Percentiles rank a stretch among this genome's conserved stretches.
Evolutionary conservation across 2,797 vertebrate species (phyloP).

Genomic region (Bradypodion pumilum): DNA sequence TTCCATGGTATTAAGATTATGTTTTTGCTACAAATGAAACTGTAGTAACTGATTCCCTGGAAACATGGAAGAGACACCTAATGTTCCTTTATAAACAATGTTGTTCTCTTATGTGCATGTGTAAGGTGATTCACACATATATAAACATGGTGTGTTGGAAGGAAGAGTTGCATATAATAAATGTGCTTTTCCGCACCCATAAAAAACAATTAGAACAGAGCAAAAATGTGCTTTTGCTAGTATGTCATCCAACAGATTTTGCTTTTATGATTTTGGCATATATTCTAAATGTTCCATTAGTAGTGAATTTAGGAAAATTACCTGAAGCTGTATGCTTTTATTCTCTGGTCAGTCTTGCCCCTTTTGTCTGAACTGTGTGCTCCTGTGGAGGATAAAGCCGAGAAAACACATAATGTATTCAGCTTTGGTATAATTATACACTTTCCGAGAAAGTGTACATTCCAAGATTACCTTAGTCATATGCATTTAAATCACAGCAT

Average conservation of each 20-base stretch:
- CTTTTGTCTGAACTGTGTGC: conserved; percentile 35
- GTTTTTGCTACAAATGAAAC: background rate
- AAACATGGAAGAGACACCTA: background rate
- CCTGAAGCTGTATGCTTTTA: conserved; percentile 42
- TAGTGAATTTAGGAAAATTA: conserved; percentile 46
- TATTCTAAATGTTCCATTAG: conserved; percentile 44
- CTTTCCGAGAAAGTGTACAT: background rate
- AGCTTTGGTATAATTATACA: conserved; percentile 29
- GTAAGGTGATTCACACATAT: background rate
- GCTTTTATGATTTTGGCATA: conserved; percentile 30
- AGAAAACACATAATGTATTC: background rate
- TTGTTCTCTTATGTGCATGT: background rate
- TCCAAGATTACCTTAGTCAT: conserved; percentile 35
- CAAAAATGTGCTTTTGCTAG: conserved; percentile 19
- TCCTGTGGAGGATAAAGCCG: conserved; percentile 11
- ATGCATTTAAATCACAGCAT: conserved; percentile 40
- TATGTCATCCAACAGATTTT: conserved; percentile 15
- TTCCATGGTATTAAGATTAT: background rate
- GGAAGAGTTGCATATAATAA: background rate
- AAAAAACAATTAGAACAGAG: background rate
- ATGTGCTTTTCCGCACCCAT: conserved; percentile 8
- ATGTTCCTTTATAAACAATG: background rate
- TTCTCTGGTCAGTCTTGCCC: conserved; percentile 42
- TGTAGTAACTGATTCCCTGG: background rate
- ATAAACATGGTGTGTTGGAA: background rate